These are phyloP conservation scores for Calyptommatus sinebrachiatus DNA, from an alignment of 2,113 vertebrate genomes.

Conservation along the genomic window DNA sequence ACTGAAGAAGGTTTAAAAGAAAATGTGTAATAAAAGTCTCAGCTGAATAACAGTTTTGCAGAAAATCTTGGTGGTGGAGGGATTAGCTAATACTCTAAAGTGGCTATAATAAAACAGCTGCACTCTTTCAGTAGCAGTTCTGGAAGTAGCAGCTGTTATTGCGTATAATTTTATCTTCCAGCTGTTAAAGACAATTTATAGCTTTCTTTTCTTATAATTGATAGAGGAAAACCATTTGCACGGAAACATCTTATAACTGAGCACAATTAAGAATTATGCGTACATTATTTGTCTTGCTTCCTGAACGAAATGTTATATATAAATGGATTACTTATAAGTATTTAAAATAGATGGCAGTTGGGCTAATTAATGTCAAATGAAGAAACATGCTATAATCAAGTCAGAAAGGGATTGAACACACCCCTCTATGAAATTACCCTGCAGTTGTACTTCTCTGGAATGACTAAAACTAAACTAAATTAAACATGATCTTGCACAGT, in stretches of 20 bases:
- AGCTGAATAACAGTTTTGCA: slow-evolving; percentile 6
- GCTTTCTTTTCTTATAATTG: slow-evolving; percentile 5
- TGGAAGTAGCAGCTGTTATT: slow-evolving; percentile 1
- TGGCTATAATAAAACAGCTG: slow-evolving; percentile 19
- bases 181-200: slow-evolving; percentile 21
- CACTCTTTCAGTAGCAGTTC: slow-evolving; percentile 5
- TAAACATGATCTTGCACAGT: too few relatives aligned
- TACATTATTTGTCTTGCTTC: neutral
- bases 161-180: slow-evolving; percentile 14
- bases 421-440: neutral
- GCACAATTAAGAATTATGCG: slow-evolving; percentile 13
- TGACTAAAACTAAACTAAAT: neutral
- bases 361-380: neutral
- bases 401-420: neutral
- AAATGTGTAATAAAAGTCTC: neutral
- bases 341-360: neutral
- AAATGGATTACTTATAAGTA: neutral
- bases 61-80: neutral
- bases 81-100: slow-evolving; percentile 1
- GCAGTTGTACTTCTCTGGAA: neutral
- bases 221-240: slow-evolving; percentile 4
- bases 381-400: neutral
- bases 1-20: too few relatives aligned
- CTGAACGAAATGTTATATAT: neutral
- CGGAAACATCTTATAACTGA: neutral